phyloP scores from a whole-genome alignment of 1,140 invertebrate species.

The Hylyphantes graminicola region DNA sequence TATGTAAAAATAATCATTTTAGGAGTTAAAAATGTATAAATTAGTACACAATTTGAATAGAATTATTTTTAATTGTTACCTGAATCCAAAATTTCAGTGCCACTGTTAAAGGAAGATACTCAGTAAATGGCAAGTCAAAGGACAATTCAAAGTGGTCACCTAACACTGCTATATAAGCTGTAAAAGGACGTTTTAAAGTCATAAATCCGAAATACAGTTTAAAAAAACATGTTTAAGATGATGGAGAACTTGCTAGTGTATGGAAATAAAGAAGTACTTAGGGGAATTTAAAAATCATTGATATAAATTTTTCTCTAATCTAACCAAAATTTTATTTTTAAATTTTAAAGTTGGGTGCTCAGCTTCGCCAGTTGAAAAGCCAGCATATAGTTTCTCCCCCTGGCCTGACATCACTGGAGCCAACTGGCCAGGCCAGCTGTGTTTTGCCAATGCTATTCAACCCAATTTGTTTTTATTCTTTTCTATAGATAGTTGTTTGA shows the following conservation, averaged over 20 bases:
- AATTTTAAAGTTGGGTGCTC: too few relatives aligned
- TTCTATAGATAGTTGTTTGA: too few relatives aligned
- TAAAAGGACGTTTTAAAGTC: constrained; percentile 46
- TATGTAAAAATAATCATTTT: neutral
- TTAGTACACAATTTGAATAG: neutral
- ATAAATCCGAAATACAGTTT: constrained; percentile 6
- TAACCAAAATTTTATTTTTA: too few relatives aligned
- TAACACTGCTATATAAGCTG: constrained; percentile 89
- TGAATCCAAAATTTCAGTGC: constrained; percentile 92
- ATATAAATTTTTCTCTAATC: too few relatives aligned
- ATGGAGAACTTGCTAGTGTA: neutral
- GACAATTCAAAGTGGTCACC: constrained; percentile 92
- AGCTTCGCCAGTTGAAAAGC: too few relatives aligned
- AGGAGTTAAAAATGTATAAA: neutral
- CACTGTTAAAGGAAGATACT: constrained; percentile 89
- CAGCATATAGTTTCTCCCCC: too few relatives aligned
- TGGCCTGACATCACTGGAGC: too few relatives aligned
- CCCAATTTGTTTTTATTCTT: too few relatives aligned
- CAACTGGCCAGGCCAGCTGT: too few relatives aligned
- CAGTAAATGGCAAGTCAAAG: constrained; percentile 90
- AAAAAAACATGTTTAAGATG: neutral
- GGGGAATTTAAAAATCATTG: neutral
- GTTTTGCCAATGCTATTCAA: too few relatives aligned
- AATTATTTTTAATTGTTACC: constrained; percentile 66
- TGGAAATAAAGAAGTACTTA: neutral